phyloP scores from a whole-genome alignment of 2,113 vertebrate species.

The Elephas maximus region DNA sequence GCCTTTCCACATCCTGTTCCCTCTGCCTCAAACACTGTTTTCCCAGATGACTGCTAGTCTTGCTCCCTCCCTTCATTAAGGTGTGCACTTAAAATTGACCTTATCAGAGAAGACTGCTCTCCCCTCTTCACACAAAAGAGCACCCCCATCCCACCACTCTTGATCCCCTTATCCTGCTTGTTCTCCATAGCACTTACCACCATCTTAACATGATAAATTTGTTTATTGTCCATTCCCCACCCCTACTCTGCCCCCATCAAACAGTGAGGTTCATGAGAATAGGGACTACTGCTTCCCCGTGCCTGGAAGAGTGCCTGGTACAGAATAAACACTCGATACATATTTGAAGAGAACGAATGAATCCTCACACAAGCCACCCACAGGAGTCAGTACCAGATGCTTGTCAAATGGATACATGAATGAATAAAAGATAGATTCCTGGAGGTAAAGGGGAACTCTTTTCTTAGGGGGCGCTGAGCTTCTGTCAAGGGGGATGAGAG shows the following conservation, averaged over 20 bases:
- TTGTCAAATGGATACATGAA: neutral
- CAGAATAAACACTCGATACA: rapidly evolving
- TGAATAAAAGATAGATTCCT: neutral
- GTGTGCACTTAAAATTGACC: neutral
- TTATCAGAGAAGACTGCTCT: neutral
- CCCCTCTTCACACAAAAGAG: neutral
- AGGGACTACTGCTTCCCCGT: neutral
- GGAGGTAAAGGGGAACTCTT: neutral
- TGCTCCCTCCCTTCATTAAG: neutral
- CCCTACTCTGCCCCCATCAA: neutral
- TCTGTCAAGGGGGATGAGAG: no score
- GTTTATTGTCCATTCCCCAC: neutral
- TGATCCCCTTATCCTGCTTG: neutral
- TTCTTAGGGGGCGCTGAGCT: no score
- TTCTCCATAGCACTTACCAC: neutral
- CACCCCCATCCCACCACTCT: neutral
- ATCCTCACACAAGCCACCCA: neutral
- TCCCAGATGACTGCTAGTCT: neutral
- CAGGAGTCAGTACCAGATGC: neutral
- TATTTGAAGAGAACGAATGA: neutral
- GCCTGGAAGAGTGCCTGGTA: no score
- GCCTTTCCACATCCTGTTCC: neutral
- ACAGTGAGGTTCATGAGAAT: neutral
- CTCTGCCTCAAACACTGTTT: neutral
- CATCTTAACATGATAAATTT: neutral